Base-by-base conservation (phyloP, 2,113 vertebrate genomes). In the Daboia siamensis region DNA sequence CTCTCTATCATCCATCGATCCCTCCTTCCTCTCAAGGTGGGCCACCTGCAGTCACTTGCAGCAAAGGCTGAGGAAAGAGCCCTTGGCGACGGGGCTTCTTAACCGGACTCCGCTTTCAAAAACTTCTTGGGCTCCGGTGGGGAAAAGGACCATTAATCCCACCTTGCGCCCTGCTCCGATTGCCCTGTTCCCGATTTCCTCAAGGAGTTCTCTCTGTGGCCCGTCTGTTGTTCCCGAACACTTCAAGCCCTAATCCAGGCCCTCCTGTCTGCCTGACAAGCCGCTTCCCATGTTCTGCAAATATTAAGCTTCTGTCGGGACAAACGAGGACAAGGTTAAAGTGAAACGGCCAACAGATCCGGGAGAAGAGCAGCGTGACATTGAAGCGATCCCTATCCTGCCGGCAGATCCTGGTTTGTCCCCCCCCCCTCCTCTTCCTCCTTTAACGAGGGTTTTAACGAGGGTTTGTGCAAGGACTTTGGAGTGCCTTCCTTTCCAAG, bases 191-290 rank as follows among this genome's bases (percentile, higher is more conserved):
- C 7, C 48, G 8, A 51, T 9, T 9, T 51, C 48, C 48, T 9
- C 48, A 51, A 51, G 7, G 8, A 1, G 48, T 9, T 51, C 48
- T 9, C 7, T 51, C 48, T 51, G 48, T 8, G 8, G 52, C 12
- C 8, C 23, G 5, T 10, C 57, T 59, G 23, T 24, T 6, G 3
- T 59, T 64, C n/a, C 61, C 5, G 26, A 64, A 13, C 2, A 4
- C 61, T 64, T 13, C 26, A 13, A 64, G 26, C 11, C 26, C 29
- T 5, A 0, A 2, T 3, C 0, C 0, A 33, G 5, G 6, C 69
- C 69, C 5, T 5, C 13, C n/a, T 74, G 69, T n/a, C 2, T 33
- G 13, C 0, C n/a, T 15, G n/a, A 15, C n/a, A 8, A 20, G 69
- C 55, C 17, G 1, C 55, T 56, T 56, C 55, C 4, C 55, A 3